These are phyloP conservation scores for Poecilobothrus nobilitatus DNA, from an alignment of 2,888 invertebrate species.

Conservation along the genomic window DNA sequence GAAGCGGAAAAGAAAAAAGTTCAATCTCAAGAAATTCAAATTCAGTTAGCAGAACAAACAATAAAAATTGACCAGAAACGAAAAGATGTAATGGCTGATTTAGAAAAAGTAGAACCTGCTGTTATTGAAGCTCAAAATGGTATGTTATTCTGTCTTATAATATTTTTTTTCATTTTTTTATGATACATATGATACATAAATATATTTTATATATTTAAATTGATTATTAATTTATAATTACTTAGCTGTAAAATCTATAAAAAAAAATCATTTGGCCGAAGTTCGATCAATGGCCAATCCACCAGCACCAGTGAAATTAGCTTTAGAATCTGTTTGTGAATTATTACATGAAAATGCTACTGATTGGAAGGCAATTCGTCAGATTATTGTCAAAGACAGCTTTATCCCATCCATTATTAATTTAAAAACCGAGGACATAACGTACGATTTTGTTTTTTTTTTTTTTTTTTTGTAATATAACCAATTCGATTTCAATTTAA, in stretches of 20 bases:
- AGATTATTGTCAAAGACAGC: constrained; percentile 88
- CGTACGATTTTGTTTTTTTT: constrained; percentile 49
- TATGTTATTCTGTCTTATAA: constrained; percentile 37
- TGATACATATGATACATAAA: not conserved
- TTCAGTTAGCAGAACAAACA: constrained; percentile 76
- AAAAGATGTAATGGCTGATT: constrained; percentile 88
- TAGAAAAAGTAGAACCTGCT: constrained; percentile 96
- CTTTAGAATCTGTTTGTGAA: constrained; percentile 88
- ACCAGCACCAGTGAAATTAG: constrained; percentile 84
- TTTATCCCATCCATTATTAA: constrained; percentile 90
- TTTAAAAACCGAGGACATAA: constrained; percentile 86
- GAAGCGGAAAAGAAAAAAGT: constrained; percentile 99
- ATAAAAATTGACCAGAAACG: constrained; percentile 90
- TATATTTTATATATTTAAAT: not conserved
- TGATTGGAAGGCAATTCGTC: constrained; percentile 90
- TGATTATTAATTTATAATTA: constrained; percentile 9
- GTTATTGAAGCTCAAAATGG: constrained; percentile 97
- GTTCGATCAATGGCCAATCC: constrained; percentile 92
- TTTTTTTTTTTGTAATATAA: constrained; percentile 17
- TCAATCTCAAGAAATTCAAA: constrained; percentile 93
- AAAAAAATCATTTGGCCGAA: constrained; percentile 92
- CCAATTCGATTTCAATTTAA: constrained; percentile 17
- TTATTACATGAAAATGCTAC: constrained; percentile 82
- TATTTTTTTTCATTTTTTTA: not conserved
- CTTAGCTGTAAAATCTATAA: constrained; percentile 86